Evolutionary conservation across 2,113 vertebrate genomes (phyloP).

Genomic region (Stercorarius parasiticus): DNA sequence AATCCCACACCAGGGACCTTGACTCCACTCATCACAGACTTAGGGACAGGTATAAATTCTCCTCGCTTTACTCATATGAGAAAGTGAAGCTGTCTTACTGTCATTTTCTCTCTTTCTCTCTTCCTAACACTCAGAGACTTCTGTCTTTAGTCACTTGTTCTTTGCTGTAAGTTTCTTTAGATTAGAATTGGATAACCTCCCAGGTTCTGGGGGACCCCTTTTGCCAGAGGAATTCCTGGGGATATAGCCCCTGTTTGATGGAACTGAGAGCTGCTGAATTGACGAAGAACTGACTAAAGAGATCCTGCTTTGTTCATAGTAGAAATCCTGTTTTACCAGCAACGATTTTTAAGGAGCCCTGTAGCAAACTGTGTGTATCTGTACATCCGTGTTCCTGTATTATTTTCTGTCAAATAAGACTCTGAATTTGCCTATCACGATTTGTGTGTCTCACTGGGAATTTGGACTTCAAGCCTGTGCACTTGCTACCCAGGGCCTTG

Average conservation of each 20-base stretch:
- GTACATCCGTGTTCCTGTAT: background rate
- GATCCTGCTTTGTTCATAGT: background rate
- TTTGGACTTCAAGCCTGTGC: background rate
- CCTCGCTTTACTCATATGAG: background rate
- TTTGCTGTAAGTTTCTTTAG: background rate
- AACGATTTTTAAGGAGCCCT: background rate
- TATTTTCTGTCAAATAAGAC: background rate
- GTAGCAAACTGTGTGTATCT: background rate
- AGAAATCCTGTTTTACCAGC: background rate
- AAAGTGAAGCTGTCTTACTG: background rate
- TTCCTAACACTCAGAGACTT: background rate
- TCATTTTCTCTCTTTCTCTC: background rate
- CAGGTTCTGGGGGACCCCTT: background rate
- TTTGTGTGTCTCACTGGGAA: background rate
- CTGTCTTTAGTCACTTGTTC: background rate
- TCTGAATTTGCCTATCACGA: background rate
- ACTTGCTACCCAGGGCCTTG: background rate
- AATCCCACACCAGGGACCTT: background rate
- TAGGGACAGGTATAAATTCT: background rate
- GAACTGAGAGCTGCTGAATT: background rate
- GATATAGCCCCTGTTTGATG: background rate
- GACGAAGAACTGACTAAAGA: background rate
- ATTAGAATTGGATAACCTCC: background rate
- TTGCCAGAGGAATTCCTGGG: background rate
- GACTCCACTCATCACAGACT: background rate